Base-by-base conservation (phyloP, 1,140 invertebrate genomes). In the Drosophila repletoides region DNA sequence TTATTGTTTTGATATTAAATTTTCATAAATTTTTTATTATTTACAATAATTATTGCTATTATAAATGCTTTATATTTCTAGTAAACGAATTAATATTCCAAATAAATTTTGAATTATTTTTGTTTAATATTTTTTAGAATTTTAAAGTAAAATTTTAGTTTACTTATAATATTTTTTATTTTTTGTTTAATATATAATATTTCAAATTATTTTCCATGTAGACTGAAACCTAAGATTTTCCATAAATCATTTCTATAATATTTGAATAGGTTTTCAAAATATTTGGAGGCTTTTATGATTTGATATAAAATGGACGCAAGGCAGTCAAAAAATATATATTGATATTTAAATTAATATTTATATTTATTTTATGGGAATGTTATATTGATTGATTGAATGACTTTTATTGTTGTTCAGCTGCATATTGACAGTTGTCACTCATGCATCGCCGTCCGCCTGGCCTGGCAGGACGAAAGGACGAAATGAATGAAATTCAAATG, bases 391-490 rank as follows among this genome's bases (percentile, higher is more conserved):
- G 53, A 76, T 76, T 69, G 28, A 34, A 36, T 60, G 53, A 46
- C 34, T 49, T 58, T 38, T 38, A 61, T 76, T 79, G 43, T 43
- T 72, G 52, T 45, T 48, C 38, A 22, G 26, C 58, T 73, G 55
- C 72, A 70, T 59, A 73, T 74, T 70, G 72, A 66, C 73, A 67
- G 55, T 61, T 84, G 77, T 77, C 74, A 71, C 70, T 74, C 55
- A 74, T 40, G 65, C 70, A 53, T 65, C 53, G 28, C 48, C 6
- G 43, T 43, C 43, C 9, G 19, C 31, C 64, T 34, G 52, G 19
- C 43, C 34, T 4, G 4, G 5, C n/a, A 26, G 14, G 15, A 19
- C 5, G 29, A 40, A 6, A n/a, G 36, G 36, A 33, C 21, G 43
- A 38, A 29, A 17, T 2, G 26, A 14, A 6, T 31, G 28, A 34